Evolutionary conservation across 2,797 vertebrate species (phyloP).

Genomic region (Spatula clypeata): DNA sequence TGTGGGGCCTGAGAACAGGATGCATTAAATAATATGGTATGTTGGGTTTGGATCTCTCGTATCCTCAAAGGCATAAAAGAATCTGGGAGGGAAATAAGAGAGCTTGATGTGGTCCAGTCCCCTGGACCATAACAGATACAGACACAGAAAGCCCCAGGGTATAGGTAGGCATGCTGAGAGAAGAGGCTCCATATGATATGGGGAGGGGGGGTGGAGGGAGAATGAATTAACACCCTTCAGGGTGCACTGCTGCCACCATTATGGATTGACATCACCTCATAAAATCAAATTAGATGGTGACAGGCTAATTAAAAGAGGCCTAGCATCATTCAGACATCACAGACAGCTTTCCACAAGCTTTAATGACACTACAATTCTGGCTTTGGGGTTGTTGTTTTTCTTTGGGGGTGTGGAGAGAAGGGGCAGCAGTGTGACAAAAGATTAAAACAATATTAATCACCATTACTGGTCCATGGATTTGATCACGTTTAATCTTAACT

Average conservation of each 20-base stretch:
- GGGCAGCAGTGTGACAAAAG: not conserved
- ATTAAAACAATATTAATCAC: not conserved
- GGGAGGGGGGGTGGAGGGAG: no score
- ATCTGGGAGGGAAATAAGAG: not conserved
- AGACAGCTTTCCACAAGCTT: not conserved
- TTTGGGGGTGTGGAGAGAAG: not conserved
- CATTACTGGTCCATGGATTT: not conserved
- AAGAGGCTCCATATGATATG: not conserved
- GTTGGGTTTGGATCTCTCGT: accelerated
- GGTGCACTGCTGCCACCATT: not conserved
- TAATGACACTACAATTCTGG: not conserved
- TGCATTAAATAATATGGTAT: accelerated
- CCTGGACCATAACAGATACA: accelerated
- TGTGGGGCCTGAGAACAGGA: not conserved
- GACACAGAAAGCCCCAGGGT: not conserved
- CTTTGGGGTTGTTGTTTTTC: not conserved
- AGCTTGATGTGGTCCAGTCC: not conserved
- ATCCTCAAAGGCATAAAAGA: not conserved
- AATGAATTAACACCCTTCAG: not conserved
- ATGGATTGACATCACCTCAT: not conserved
- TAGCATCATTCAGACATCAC: not conserved
- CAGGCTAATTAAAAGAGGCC: not conserved
- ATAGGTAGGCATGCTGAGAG: accelerated
- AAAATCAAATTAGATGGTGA: not conserved
- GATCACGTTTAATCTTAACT: not conserved